Evolutionary conservation across 2,797 vertebrate species (phyloP).

Genomic region (Anableps anableps): DNA sequence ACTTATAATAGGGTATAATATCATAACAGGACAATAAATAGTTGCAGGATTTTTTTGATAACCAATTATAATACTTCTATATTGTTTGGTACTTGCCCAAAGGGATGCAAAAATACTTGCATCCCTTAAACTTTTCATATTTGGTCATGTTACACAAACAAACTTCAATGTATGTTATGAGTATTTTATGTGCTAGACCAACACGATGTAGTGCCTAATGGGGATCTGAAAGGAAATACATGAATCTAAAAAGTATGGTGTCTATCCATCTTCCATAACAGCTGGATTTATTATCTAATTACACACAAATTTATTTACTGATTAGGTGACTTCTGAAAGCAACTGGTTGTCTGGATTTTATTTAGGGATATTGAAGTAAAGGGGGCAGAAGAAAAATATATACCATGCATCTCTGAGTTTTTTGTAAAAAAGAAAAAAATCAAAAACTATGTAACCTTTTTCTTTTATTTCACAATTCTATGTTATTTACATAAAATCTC

Average conservation of each 20-base stretch:
- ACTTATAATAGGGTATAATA: background rate
- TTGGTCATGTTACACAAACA: background rate
- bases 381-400: background rate
- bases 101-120: background rate
- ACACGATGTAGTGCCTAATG: background rate
- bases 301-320: background rate
- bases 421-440: background rate
- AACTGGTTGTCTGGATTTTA: background rate
- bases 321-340: background rate
- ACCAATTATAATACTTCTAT: background rate
- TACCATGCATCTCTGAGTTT: background rate
- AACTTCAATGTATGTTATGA: background rate
- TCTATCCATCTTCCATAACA: background rate
- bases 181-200: background rate
- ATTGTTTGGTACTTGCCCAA: background rate
- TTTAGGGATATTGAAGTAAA: background rate
- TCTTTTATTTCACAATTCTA: background rate
- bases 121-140: background rate
- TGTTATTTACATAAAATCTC: background rate
- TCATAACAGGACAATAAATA: background rate
- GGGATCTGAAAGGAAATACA: background rate
- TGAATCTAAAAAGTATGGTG: background rate
- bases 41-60: background rate
- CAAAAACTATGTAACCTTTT: background rate
- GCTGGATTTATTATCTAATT: background rate